Evolutionary conservation across 2,888 invertebrate genomes (phyloP), one percentile per base, ranked within the genome.

Genomic region (Stenchaetothrips biformis): DNA sequence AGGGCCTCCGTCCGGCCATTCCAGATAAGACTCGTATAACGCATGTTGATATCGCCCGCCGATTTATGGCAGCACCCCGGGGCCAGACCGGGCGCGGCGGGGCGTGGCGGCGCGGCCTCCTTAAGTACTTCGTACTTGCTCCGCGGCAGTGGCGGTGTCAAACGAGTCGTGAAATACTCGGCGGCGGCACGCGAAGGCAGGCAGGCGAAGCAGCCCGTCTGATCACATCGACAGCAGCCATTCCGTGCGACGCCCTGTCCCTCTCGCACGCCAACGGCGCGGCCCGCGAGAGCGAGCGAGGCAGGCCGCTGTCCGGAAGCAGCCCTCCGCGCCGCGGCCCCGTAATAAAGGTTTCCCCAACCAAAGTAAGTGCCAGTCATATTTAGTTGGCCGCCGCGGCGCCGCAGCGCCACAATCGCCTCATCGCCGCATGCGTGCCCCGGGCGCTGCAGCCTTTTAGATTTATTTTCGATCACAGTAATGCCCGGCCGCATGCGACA

Each of bases 151-250:
- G 53, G 67, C 67, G 67, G 9, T 67, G 67, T 67, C 67, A 67
- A 67, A 67, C 67, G 67, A 67, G 67, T 67, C 21, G 67, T 67
- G 67, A 67, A 67, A 67, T 67, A 67, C 67, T 67, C 67, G 67
- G 18, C n/a, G 67, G n/a, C 21, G 67, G 18, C 67, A 67, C 67
- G 67, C 67, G 21, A 67, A 67, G 16, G 67, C 67, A 18, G 16
- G n/a, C n/a, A n/a, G 37, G 18, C 67, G 67, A 4, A 37, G 37
- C 37, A 37, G 37, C 37, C 67, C 67, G 67, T 67, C 67, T 67
- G 67, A 67, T 67, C 67, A 67, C 67, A 67, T 67, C 67, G 67
- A 67, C 67, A 21, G 53, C 16, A 9, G 9, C 16, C 53, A 53
- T 13, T 13, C 16, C 53, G 53, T 11, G 13, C 37, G 37, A 37